phyloP scores from a whole-genome alignment of 2,113 vertebrate genomes.

The Panthera leo region DNA sequence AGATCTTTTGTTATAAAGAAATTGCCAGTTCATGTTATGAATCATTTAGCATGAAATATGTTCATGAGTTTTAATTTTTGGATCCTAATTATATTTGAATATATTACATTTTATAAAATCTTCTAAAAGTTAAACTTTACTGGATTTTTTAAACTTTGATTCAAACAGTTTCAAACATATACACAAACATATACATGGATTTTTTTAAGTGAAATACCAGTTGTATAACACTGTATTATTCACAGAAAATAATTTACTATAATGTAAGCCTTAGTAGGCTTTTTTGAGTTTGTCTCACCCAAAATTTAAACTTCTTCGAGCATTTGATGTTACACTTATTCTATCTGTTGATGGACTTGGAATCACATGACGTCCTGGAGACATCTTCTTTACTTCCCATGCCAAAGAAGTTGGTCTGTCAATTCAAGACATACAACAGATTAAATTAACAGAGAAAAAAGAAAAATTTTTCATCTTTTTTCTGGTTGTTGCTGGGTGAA shows the following conservation, averaged over 20 bases:
- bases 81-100: not conserved
- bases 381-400: constrained; percentile 99
- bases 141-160: not conserved
- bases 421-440: constrained; percentile 63
- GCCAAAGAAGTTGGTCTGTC: constrained; percentile 96
- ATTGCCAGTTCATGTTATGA: not conserved
- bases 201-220: not conserved
- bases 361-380: constrained; percentile 96
- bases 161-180: constrained; percentile 41
- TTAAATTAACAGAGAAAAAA: constrained; percentile 5
- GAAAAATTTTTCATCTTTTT: not conserved
- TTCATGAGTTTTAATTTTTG: not conserved
- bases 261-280: not conserved
- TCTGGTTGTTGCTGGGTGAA: not conserved
- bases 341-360: constrained; percentile 95
- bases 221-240: not conserved
- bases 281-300: constrained; percentile 85
- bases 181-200: not conserved
- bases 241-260: not conserved
- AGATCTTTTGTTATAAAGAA: constrained; percentile 5
- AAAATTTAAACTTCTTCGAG: constrained; percentile 94
- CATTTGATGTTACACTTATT: constrained; percentile 91
- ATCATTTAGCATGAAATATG: not conserved
- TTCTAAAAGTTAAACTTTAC: constrained; percentile 8
- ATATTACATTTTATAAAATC: not conserved